Base-by-base conservation (phyloP, 2,797 vertebrate species). In the Bradypodion ventrale region DNA sequence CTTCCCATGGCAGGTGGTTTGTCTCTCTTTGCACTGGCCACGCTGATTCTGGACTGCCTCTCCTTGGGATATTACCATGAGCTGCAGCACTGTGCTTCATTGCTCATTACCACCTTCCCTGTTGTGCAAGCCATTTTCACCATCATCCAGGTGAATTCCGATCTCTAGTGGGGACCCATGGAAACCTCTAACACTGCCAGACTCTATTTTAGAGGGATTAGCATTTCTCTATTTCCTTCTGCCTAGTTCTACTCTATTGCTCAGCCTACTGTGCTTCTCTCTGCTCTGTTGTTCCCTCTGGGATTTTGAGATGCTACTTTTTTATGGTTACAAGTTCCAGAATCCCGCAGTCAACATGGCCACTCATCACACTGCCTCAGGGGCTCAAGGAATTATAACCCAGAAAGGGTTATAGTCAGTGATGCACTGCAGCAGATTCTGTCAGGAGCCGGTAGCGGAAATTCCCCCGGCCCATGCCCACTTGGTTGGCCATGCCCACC, bases 1-100 rank as follows among this genome's bases (percentile, higher is more conserved):
- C 66, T 87, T 80, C 23, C 66, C 63, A 46, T 52, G 56, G 13
- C 89, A 98, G 96, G 88, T 82, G 96, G 96, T 35, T 92, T 97
- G 68, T 86, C 96, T 86, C 86, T 97, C 0, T 97, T 97, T 87
- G 97, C 96, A 16, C 1, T 97, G 65, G 96, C 97, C 87, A 97
- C 96, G 76, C 85, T 97, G 25, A 91, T 97, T 75, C 96, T 97
- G 95, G 96, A 97, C 40, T 92, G 97, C 87, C 96, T 97, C 80
- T 97, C 96, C 91, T 93, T 97, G 27, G 92, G 92, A 73, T 92
- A 92, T 91, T 97, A 89, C 95, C 12, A 95, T 92, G 68, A 97
- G 95, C 65, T 95, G 91, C 80, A 91, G 92, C 49, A 94, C 87
- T 98, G 96, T 63, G 95, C 95, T 8, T 96, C 95, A 2, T 84